phyloP scores from a whole-genome alignment of 92 coral and sea anemone species.

The Porites evermanni region DNA sequence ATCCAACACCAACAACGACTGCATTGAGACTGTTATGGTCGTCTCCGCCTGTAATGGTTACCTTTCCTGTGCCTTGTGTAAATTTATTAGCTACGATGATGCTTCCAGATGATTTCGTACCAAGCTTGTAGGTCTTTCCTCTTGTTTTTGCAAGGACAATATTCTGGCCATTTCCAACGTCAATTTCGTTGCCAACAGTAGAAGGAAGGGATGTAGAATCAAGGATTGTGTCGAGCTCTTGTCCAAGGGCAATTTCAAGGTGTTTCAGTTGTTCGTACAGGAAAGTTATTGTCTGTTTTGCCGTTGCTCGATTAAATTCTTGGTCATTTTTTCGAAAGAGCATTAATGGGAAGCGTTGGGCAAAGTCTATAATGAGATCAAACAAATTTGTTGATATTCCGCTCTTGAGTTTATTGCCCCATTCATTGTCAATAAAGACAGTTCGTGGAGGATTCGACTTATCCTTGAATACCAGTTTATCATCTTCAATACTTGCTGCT shows the following conservation, averaged over 20 bases:
- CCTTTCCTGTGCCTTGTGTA: slow-evolving; percentile 14
- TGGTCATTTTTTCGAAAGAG: slow-evolving; percentile 24
- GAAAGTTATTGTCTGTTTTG: neutral
- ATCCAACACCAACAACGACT: slow-evolving; percentile 37
- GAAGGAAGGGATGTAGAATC: slow-evolving; percentile 41
- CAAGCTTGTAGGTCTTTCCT: slow-evolving; percentile 33
- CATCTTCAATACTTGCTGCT: slow-evolving; percentile 9
- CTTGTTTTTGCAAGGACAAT: slow-evolving; percentile 43
- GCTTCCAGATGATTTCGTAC: slow-evolving; percentile 17
- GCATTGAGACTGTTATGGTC: neutral
- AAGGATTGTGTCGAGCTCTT: slow-evolving; percentile 30
- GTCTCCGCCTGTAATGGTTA: neutral
- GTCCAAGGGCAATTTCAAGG: slow-evolving; percentile 13
- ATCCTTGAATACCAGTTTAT: slow-evolving; percentile 31
- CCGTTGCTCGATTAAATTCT: neutral
- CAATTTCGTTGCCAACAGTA: slow-evolving; percentile 10
- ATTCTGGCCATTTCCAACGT: slow-evolving; percentile 47
- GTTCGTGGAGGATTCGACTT: slow-evolving; percentile 33
- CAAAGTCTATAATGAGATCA: slow-evolving; percentile 35
- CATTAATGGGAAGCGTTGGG: slow-evolving; percentile 22
- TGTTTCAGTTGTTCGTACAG: slow-evolving; percentile 16
- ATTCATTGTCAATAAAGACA: slow-evolving; percentile 24
- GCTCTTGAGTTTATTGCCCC: slow-evolving; percentile 1
- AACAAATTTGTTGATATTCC: slow-evolving; percentile 12
- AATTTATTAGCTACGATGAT: slow-evolving; percentile 34